A percentile compares a stretch with the other conserved stretches of the same genome.
phyloP scores from a whole-genome alignment of 2,888 invertebrate genomes.

The Pseudanteris insignis region DNA sequence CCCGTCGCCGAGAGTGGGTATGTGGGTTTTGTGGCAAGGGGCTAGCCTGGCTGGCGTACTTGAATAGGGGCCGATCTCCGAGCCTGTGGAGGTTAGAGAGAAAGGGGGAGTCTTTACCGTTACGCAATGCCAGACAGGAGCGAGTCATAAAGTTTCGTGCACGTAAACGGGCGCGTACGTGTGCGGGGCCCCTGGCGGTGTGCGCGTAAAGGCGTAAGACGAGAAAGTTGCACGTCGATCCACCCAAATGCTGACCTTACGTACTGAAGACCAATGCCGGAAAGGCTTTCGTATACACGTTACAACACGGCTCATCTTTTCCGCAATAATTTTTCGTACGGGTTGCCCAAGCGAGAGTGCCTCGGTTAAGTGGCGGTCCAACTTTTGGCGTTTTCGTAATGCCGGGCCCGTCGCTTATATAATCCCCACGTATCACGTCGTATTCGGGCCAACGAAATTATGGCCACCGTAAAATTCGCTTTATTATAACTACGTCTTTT shows the following conservation, averaged over 20 bases:
- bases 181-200: constrained; percentile 37
- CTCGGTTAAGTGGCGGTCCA: constrained; percentile 14
- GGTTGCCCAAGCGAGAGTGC: constrained; percentile 17
- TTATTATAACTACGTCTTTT: too few relatives aligned
- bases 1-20: too few relatives aligned
- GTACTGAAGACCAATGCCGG: constrained; percentile 51
- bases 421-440: constrained; percentile 1
- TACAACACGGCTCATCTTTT: constrained; percentile 36
- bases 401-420: constrained; percentile 9
- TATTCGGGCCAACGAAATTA: too few relatives aligned
- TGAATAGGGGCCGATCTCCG: constrained; percentile 49
- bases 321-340: constrained; percentile 30
- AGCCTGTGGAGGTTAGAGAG: constrained; percentile 65
- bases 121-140: constrained; percentile 58
- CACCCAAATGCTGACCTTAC: constrained; percentile 64
- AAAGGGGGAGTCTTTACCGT: constrained; percentile 65
- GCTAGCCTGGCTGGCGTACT: too few relatives aligned
- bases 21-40: too few relatives aligned
- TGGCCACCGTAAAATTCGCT: too few relatives aligned
- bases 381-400: constrained; percentile 37
- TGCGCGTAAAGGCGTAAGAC: constrained; percentile 52
- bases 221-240: constrained; percentile 48
- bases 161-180: constrained; percentile 28
- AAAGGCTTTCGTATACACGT: constrained; percentile 36
- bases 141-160: constrained; percentile 47